Evolutionary conservation across 2,888 invertebrate species (phyloP), one percentile per base, ranked within the genome.

Genomic region (Amblyjoppa fuscipennis): DNA sequence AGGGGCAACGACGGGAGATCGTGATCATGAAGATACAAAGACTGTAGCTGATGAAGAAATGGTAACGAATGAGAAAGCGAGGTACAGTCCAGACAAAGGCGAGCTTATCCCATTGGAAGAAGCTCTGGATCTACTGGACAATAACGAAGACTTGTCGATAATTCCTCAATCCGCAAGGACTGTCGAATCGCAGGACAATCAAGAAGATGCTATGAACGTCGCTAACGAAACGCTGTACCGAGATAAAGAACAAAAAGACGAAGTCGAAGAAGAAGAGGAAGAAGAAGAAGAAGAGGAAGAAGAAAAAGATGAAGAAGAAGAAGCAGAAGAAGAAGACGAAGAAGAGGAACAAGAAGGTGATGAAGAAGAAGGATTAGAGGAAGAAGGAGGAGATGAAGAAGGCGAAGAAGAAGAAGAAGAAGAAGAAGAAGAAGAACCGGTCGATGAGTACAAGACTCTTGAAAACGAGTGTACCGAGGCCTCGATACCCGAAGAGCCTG

Each of bases 91-190:
- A 13, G 87, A 87, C 0, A 84, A 87, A 31, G 41, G 11, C 9
- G 92, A 90, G 61, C 87, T 92, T 31, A 93, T 93, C 69, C 91
- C 93, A 0, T 77, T 93, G 53, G 93, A 93, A 59, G 92, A 93
- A 80, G 93, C 93, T 1, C 86, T 93, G 4, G 91, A 93, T 68
- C 74, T 93, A 1, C 41, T 93, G 3, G 93, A 93, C 69, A 90
- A 81, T 13, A 88, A 90, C 1, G 91, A 91, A 0, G 83, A 89
- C 34, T 71, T 89, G 13, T 64, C 84, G 11, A 59, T 66, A 7
- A 87, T 86, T 4, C 61, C 86, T 2, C 45, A 45, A 45, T 13
- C 45, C 16, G 3, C 45, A 16, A 76, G 66, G 45, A 71, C 9
- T 20, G 73, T 66, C 0, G 69, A 78, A 64, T n/a, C 45, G 2